A percentile compares a stretch with the other conserved stretches of the same genome.
These are phyloP conservation scores for Numenius phaeopus DNA, from an alignment of 2,797 vertebrate genomes.

Conservation along the genomic window DNA sequence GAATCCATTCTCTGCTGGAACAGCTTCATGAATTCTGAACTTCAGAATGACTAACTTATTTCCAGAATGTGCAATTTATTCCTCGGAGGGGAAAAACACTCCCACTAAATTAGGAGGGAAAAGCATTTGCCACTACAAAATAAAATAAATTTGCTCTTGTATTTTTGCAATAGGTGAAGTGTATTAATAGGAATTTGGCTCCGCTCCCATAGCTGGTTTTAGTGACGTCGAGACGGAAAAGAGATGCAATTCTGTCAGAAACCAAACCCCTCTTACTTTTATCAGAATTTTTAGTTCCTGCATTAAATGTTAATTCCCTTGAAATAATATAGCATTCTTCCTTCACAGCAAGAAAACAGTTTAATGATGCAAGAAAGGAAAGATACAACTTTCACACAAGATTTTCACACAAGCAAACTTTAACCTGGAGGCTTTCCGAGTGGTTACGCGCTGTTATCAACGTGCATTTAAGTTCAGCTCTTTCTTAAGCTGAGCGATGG, in stretches of 20 bases:
- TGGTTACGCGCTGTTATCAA: not conserved
- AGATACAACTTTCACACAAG: not conserved
- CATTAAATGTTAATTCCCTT: not conserved
- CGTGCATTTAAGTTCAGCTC: not conserved
- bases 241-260: conserved; percentile 28
- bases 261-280: conserved; percentile 11
- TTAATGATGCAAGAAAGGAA: not conserved
- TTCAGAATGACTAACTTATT: conserved; percentile 58
- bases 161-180: conserved; percentile 32
- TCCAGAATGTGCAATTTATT: conserved; percentile 60
- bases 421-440: not conserved
- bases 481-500: not conserved
- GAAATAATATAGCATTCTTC: not conserved
- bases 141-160: conserved; percentile 1
- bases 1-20: conserved; percentile 64
- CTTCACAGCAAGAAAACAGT: not conserved
- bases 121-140: not conserved
- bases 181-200: not conserved
- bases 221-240: not conserved
- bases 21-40: conserved; percentile 65
- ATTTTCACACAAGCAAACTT: not conserved
- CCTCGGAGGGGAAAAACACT: conserved; percentile 31
- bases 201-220: not conserved
- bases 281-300: conserved; percentile 11
- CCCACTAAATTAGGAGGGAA: conserved; percentile 57